phyloP scores from a whole-genome alignment of 1,140 invertebrate genomes.

The Venturia canescens region DNA sequence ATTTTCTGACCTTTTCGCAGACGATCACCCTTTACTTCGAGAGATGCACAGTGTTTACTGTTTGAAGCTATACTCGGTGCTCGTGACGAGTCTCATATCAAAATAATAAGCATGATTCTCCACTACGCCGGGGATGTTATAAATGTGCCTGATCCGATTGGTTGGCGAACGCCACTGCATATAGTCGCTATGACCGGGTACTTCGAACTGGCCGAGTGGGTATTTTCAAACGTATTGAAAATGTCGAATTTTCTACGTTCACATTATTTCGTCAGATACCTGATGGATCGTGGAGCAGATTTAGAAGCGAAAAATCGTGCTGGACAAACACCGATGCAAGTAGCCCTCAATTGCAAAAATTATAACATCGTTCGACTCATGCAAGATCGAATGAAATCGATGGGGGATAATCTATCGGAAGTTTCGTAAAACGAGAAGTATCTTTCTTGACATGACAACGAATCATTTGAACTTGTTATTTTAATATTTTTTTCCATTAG shows the following conservation, averaged over 20 bases:
- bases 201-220: conserved; percentile 31
- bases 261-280: neutral
- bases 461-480: no score
- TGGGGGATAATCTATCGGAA: neutral
- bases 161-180: conserved; percentile 33
- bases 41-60: conserved; percentile 22
- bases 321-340: conserved; percentile 24
- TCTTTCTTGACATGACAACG: no score
- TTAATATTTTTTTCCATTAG: no score
- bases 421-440: neutral
- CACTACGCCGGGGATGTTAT: neutral
- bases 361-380: conserved; percentile 33
- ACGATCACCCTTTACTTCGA: conserved; percentile 14
- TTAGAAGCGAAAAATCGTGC: conserved; percentile 34
- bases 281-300: conserved; percentile 32
- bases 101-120: conserved; percentile 31
- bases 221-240: neutral
- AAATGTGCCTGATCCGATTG: conserved; percentile 39
- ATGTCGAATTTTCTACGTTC: neutral
- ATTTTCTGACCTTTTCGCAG: neutral
- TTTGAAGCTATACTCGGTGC: conserved; percentile 41
- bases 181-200: conserved; percentile 34
- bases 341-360: conserved; percentile 38
- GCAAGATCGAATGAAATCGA: conserved; percentile 14
- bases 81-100: conserved; percentile 12